phyloP scores from a whole-genome alignment of 1,140 invertebrate genomes.

The Latrodectus geometricus region DNA sequence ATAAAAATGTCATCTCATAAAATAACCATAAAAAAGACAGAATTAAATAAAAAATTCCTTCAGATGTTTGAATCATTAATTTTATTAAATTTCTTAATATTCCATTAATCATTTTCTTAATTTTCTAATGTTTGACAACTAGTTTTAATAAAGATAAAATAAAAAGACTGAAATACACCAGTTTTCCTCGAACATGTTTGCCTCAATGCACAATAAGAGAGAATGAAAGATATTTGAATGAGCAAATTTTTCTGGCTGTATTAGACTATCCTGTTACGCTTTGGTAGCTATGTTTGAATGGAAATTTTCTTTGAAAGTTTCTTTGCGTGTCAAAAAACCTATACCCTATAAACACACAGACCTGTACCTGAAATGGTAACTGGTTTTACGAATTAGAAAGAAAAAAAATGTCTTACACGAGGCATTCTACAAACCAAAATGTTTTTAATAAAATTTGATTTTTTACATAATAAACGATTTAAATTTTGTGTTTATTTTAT shows the following conservation, averaged over 20 bases:
- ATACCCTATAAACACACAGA: neutral
- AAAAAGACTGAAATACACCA: neutral
- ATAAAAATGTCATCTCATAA: too few species aligned
- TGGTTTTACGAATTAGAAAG: neutral
- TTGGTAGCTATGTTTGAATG: conserved; percentile 11
- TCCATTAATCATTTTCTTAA: too few species aligned
- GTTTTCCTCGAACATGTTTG: neutral
- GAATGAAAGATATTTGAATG: neutral
- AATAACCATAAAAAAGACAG: too few species aligned
- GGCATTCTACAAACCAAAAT: neutral
- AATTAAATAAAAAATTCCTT: too few species aligned
- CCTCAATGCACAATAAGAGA: neutral
- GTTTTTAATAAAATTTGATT: neutral
- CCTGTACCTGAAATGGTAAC: neutral
- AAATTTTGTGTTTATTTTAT: too few species aligned
- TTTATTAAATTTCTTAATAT: too few species aligned
- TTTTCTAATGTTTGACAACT: too few species aligned
- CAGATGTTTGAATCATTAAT: too few species aligned
- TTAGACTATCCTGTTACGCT: conserved; percentile 13
- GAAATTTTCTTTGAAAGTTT: conserved; percentile 2
- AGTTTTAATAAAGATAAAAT: too few species aligned
- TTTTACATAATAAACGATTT: too few species aligned
- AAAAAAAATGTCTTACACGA: neutral
- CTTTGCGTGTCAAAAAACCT: neutral
- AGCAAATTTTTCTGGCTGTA: neutral